phyloP scores from a whole-genome alignment of 2,113 vertebrate genomes.

The Clarias gariepinus region DNA sequence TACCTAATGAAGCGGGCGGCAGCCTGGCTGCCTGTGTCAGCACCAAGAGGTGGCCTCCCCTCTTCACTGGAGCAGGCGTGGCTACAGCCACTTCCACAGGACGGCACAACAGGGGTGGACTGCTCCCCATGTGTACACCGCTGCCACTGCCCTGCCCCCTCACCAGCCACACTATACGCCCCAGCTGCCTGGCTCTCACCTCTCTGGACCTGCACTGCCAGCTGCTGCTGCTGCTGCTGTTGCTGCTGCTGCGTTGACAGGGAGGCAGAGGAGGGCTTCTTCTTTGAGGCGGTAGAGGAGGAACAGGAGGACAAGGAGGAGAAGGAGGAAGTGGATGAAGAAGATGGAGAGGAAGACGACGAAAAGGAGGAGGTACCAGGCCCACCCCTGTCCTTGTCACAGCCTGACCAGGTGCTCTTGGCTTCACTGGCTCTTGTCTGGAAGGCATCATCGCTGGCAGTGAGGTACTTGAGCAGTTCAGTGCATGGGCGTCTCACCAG shows the following conservation, averaged over 20 bases:
- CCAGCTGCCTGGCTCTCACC: constrained; percentile 80
- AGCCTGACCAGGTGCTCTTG: constrained; percentile 80
- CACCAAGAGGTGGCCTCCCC: constrained; percentile 70
- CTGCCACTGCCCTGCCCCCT: constrained; percentile 63
- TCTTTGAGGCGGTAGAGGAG: constrained; percentile 75
- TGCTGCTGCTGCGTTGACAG: constrained; percentile 75
- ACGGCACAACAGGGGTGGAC: constrained; percentile 66
- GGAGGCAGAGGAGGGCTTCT: constrained; percentile 75
- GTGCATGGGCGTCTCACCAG: constrained; percentile 95
- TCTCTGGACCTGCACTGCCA: constrained; percentile 88
- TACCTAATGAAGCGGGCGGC: constrained; percentile 83
- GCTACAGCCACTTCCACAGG: constrained; percentile 70
- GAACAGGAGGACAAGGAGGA: constrained; percentile 76
- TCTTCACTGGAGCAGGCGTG: constrained; percentile 74
- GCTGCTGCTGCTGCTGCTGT: constrained; percentile 82
- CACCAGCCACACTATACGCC: constrained; percentile 62
- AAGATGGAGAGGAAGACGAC: constrained; percentile 74
- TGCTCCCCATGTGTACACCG: constrained; percentile 68
- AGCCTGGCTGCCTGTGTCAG: constrained; percentile 72
- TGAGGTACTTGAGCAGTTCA: constrained; percentile 98
- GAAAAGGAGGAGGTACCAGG: constrained; percentile 72
- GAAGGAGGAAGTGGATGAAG: constrained; percentile 72
- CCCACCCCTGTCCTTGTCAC: constrained; percentile 83
- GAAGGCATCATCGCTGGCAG: constrained; percentile 91
- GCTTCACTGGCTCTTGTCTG: constrained; percentile 90